These are phyloP conservation scores for Xylota sylvarum DNA, from an alignment of 2,888 invertebrate genomes.

Conservation along the genomic window DNA sequence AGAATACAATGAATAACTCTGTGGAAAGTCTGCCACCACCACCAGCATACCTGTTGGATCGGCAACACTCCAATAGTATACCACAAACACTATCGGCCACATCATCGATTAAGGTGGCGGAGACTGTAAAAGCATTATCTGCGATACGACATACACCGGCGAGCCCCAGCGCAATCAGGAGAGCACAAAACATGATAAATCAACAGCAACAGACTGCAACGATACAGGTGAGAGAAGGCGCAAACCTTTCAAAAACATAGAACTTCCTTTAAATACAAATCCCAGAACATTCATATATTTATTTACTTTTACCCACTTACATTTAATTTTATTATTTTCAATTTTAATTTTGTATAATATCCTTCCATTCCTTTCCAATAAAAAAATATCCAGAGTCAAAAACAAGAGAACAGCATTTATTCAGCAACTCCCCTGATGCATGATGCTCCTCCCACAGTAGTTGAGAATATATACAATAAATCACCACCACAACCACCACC, in stretches of 20 bases:
- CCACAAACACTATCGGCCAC: constrained; percentile 80
- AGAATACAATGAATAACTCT: constrained; percentile 81
- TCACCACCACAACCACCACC: constrained; percentile 72
- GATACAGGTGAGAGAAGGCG: constrained; percentile 82
- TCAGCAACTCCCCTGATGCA: constrained; percentile 74
- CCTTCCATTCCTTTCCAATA: constrained; percentile 61
- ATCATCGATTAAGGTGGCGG: constrained; percentile 89
- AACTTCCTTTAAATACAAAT: constrained; percentile 1
- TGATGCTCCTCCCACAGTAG: constrained; percentile 67
- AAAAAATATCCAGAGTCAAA: constrained; percentile 66
- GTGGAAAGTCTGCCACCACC: constrained; percentile 84
- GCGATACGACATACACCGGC: constrained; percentile 94
- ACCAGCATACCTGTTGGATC: constrained; percentile 84
- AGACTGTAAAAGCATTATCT: constrained; percentile 93
- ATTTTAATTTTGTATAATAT: constrained; percentile 55
- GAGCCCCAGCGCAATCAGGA: constrained; percentile 91
- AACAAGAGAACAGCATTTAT: constrained; percentile 75
- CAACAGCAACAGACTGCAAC: constrained; percentile 78
- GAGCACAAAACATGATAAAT: constrained; percentile 82
- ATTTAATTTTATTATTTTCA: constrained; percentile 56
- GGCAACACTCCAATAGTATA: constrained; percentile 74
- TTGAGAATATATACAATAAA: constrained; percentile 71
- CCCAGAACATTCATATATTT: constrained; percentile 16
- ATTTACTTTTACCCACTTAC: constrained; percentile 65
- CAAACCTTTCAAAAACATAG: constrained; percentile 22